Conservation (phyloP, 1,140 invertebrate genomes). For the Monochamus saltuarius region DNA sequence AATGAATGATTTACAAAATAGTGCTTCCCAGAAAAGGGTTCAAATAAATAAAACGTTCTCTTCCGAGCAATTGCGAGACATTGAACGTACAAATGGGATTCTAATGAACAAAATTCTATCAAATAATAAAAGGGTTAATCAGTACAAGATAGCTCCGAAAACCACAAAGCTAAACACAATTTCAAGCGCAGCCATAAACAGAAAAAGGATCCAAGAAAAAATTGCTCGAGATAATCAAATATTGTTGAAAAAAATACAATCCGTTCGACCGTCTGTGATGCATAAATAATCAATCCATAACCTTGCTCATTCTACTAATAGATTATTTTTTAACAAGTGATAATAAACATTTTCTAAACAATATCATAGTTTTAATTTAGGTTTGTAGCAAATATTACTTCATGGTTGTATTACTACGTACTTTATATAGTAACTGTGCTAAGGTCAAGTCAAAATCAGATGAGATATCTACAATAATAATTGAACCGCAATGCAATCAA, state of each 20-base stretch:
- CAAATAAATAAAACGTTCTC: conserved; percentile 35
- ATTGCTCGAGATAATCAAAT: conserved; percentile 43
- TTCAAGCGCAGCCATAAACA: conserved; percentile 33
- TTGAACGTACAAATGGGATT: conserved; percentile 37
- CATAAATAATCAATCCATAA: conserved; percentile 9
- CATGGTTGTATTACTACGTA: too few species aligned
- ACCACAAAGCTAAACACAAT: conserved; percentile 18
- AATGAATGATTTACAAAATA: not conserved
- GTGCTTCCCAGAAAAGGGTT: not conserved
- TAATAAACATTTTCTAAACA: too few species aligned
- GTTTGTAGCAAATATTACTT: not conserved
- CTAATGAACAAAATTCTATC: conserved; percentile 40
- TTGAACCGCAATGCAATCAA: too few species aligned
- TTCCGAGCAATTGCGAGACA: conserved; percentile 30
- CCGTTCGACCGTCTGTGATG: conserved; percentile 34
- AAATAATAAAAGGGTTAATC: conserved; percentile 29
- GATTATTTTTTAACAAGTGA: not conserved
- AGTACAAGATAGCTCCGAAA: conserved; percentile 22
- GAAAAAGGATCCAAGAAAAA: conserved; percentile 35
- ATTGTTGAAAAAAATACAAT: conserved; percentile 40
- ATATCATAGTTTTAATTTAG: not conserved
- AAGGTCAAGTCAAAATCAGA: conserved; percentile 24
- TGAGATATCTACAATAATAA: not conserved
- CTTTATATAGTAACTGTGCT: conserved; percentile 19
- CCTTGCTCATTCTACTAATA: not conserved